These are phyloP conservation scores for Aplysina aerophoba DNA, from an alignment of 37 sponge, comb jelly and placozoan species.

Conservation along the genomic window DNA sequence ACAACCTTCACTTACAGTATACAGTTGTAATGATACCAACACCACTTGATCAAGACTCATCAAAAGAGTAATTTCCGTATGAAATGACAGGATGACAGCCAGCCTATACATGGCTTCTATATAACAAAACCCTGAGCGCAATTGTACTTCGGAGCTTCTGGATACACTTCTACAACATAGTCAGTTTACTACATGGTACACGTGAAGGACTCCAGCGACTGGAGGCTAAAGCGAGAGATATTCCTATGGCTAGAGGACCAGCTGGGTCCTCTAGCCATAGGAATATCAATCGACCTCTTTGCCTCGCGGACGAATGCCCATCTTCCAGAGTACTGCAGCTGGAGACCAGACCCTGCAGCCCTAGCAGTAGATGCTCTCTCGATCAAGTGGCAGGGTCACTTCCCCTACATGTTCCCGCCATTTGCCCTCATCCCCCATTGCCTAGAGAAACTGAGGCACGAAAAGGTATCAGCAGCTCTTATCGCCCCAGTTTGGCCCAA, in stretches of 20 bases:
- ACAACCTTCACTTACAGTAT: no score
- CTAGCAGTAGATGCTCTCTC: slow-evolving; percentile 20
- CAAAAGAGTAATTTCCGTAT: no score
- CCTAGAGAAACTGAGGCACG: slow-evolving; percentile 5
- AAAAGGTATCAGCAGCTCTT: background rate
- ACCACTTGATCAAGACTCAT: no score
- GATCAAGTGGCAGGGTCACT: background rate
- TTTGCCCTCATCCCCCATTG: slow-evolving; percentile 9
- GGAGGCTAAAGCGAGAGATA: no score
- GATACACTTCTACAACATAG: no score
- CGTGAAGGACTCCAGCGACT: background rate
- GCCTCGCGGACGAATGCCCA: slow-evolving; percentile 11
- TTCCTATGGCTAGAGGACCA: background rate
- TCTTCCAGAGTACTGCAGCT: slow-evolving; percentile 28
- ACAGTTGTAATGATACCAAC: no score
- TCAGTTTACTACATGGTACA: no score
- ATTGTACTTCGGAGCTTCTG: no score
- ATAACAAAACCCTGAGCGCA: no score
- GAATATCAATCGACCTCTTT: background rate
- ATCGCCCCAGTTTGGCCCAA: slow-evolving; percentile 38
- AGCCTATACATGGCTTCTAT: no score
- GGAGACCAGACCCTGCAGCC: slow-evolving; percentile 30
- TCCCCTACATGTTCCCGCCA: slow-evolving; percentile 36
- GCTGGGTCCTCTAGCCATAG: slow-evolving; percentile 1
- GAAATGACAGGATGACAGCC: no score